Evolutionary conservation across 1,140 invertebrate species (phyloP), one percentile per base, ranked within the genome.

Genomic region (Bombyx mandarina): DNA sequence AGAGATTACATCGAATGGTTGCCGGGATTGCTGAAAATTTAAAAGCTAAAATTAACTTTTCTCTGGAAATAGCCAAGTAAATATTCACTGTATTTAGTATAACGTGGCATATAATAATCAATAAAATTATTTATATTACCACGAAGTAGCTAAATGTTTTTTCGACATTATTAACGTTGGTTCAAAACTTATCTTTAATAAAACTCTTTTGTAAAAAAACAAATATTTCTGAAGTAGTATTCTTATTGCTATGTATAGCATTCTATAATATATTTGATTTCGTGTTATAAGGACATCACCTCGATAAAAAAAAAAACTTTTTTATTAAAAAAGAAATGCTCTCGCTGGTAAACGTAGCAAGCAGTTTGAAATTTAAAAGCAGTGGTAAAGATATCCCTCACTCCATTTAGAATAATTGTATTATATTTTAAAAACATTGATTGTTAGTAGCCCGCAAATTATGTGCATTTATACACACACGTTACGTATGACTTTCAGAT

Each of bases 31-130:
- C 69, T 8, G 79, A 84, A 60, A 82, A 78, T 62, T 58, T 84
- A 53, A 80, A 76, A 68, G 66, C 75, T 7, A 84, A 79, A 61
- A 73, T 86, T 45, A 75, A 65, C 45, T 73, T 73, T 44, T 71
- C 70, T 8, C 42, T 82, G 18, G 72, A 82, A 26, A 56, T 80
- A 9, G 79, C 74, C 0, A 84, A 75, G 82, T 86, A 67, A 45
- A n/a, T 45, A 43, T 35, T 3, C 2, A 35, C 26, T 35, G 26
- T 35, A 35, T 35, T 35, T 35, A 47, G 9, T 47, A 12, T 47
- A 47, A 12, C 9, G 45, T 47, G 12, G 12, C 12, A 5, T 4
- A 42, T 42, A 42, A 42, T 52, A 52, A 18, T 51, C n/a, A 26
- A 18, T 51, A 18, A 18, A 12, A 51, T 0, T 8, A 52, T 22